These are phyloP conservation scores for Meles meles DNA, from an alignment of 2,113 vertebrate species.

Conservation along the genomic window DNA sequence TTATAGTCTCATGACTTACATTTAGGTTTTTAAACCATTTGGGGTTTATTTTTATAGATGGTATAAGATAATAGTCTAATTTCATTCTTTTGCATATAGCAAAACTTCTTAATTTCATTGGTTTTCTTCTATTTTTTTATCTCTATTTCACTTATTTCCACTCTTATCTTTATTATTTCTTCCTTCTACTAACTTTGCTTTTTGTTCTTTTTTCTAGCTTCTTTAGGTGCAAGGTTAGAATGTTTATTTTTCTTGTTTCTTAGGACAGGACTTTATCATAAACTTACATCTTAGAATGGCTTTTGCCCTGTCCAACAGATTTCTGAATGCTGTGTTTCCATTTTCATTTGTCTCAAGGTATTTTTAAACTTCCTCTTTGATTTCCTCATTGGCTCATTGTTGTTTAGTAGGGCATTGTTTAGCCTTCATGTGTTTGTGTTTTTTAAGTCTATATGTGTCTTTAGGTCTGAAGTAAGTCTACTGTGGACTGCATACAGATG, in stretches of 20 bases:
- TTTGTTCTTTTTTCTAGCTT: not conserved
- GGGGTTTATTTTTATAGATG: not conserved
- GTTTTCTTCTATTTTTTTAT: not conserved
- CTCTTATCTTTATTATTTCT: not conserved
- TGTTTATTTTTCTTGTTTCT: not conserved
- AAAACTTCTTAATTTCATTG: not conserved
- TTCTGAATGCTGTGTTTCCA: not conserved
- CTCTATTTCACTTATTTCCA: not conserved
- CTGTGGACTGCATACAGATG: not conserved
- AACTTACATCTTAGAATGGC: not conserved
- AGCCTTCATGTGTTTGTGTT: not conserved
- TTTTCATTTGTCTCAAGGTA: not conserved
- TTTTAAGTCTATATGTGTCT: not conserved
- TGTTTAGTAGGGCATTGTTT: not conserved
- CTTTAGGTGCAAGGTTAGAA: not conserved
- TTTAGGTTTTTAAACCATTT: not conserved
- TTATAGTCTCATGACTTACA: not conserved
- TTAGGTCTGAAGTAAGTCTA: not conserved
- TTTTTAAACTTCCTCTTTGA: not conserved
- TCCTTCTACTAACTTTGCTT: not conserved
- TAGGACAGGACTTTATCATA: not conserved
- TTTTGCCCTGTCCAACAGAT: not conserved
- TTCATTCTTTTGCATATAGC: not conserved
- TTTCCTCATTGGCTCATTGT: not conserved
- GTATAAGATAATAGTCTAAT: not conserved